Percentiles rank a stretch among this genome's conserved stretches.
phyloP scores from a whole-genome alignment of 2,113 vertebrate species.

The Apodemus speciosus region DNA sequence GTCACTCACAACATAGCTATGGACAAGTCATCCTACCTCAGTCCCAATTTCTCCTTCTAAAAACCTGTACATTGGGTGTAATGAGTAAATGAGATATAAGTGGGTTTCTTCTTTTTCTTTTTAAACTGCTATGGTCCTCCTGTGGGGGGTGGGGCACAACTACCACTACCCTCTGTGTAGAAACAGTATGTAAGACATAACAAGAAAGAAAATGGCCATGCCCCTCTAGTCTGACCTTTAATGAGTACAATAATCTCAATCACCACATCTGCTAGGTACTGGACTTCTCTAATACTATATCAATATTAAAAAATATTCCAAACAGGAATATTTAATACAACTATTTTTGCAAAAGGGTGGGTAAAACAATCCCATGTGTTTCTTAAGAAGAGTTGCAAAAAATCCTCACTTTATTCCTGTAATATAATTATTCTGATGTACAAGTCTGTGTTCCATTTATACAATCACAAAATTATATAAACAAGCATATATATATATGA shows the following conservation, averaged over 20 bases:
- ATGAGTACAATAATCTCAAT: not conserved
- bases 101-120: not conserved
- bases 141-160: not conserved
- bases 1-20: not conserved
- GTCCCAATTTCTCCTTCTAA: constrained; percentile 31
- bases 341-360: not conserved
- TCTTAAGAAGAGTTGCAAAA: constrained; percentile 15
- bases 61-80: not conserved
- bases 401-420: not conserved
- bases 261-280: not conserved
- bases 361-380: not conserved
- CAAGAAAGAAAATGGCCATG: not conserved
- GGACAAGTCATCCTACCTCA: not conserved
- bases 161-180: not conserved
- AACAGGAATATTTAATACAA: constrained; percentile 20
- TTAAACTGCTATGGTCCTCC: not conserved
- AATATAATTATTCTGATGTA: not conserved
- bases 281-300: constrained; percentile 26
- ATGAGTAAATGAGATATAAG: constrained; percentile 41
- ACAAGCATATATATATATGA: not conserved
- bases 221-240: not conserved
- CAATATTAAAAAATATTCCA: constrained; percentile 25
- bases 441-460: not conserved
- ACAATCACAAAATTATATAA: not conserved
- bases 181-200: not conserved